Percentiles rank a stretch among this genome's conserved stretches.
phyloP scores from a whole-genome alignment of 2,113 vertebrate genomes.

The Hippopotamus amphibius region DNA sequence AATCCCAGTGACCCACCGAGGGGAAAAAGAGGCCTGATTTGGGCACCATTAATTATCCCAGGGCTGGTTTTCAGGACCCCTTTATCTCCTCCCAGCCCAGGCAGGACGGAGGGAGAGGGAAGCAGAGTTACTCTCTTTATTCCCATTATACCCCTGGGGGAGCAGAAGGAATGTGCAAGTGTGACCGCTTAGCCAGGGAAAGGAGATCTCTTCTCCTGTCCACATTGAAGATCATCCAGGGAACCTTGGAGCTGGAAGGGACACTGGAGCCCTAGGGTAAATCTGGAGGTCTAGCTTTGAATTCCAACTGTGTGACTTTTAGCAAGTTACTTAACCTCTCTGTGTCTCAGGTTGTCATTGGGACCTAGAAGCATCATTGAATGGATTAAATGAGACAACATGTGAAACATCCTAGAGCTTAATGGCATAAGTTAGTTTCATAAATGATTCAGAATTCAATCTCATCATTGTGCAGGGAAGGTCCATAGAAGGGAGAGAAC shows the following conservation, averaged over 20 bases:
- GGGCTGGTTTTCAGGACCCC: slow-evolving; percentile 48
- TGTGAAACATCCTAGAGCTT: neutral
- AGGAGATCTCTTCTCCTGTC: neutral
- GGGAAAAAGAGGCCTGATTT: slow-evolving; percentile 58
- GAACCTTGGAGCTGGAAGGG: neutral
- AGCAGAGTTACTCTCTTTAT: neutral
- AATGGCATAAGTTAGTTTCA: neutral
- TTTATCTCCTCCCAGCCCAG: slow-evolving; percentile 57
- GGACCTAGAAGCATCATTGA: neutral
- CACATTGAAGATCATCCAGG: neutral
- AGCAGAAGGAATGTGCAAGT: too few species aligned
- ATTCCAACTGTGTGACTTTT: neutral
- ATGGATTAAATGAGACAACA: neutral
- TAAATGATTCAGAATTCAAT: neutral
- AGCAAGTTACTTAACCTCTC: neutral
- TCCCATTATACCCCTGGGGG: neutral
- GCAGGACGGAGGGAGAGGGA: neutral
- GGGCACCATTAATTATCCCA: slow-evolving; percentile 77
- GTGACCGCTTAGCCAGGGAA: neutral
- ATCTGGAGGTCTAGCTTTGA: neutral
- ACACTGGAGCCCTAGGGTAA: neutral
- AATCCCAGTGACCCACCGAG: slow-evolving; percentile 67
- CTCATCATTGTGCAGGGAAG: neutral
- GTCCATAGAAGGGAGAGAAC: neutral
- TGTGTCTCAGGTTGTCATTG: neutral